These are phyloP conservation scores for Xenopus laevis DNA, from an alignment of 2,113 vertebrate species.

Conservation along the genomic window DNA sequence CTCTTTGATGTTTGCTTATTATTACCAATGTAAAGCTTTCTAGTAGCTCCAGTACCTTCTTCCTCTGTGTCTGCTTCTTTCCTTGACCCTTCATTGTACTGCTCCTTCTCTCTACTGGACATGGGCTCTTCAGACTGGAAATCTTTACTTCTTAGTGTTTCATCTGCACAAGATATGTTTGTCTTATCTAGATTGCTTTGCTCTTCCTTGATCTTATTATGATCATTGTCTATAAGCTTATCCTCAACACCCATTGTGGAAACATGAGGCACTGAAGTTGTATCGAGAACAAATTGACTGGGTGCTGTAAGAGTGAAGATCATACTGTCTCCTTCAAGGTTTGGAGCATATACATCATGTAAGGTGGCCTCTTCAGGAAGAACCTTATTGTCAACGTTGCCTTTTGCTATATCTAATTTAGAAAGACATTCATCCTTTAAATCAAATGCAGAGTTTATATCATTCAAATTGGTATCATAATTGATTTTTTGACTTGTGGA, in stretches of 20 bases:
- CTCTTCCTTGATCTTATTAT: neutral
- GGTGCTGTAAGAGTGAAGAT: too few species aligned
- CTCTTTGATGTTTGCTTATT: neutral
- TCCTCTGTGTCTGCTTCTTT: neutral
- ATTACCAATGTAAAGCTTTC: neutral
- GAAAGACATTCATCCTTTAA: neutral
- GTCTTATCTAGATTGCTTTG: neutral
- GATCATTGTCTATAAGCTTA: neutral
- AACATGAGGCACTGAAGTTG: too few species aligned
- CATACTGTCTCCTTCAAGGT: neutral
- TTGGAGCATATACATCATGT: neutral
- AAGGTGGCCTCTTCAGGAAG: neutral
- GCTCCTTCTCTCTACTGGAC: neutral
- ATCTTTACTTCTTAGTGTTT: neutral
- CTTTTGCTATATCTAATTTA: neutral
- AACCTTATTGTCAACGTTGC: neutral
- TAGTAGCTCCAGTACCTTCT: neutral
- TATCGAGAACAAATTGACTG: too few species aligned
- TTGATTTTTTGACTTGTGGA: neutral
- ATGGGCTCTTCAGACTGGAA: neutral
- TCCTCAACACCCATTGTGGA: too few species aligned
- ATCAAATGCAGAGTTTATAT: too few species aligned
- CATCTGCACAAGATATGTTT: too few species aligned
- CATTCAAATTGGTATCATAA: neutral
- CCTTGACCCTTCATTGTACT: neutral